Evolutionary conservation across 2,113 vertebrate species (phyloP), one percentile per base, ranked within the genome.

Genomic region (Orientallactaga bullata): DNA sequence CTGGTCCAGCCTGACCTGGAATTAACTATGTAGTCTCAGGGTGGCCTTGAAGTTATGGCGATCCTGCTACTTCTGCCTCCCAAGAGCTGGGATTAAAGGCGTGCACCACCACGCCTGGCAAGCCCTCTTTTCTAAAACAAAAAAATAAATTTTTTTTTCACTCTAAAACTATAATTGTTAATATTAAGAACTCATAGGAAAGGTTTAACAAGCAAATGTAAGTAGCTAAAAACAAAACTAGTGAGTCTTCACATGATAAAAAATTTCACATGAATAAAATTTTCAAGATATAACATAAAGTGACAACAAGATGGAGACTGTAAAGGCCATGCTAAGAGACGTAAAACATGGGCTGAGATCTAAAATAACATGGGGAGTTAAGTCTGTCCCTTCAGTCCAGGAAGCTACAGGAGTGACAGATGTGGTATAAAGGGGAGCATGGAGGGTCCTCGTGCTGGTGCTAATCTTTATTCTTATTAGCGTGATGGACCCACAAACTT

Each of bases 141-240:
- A 69, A 77, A 35, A 39, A 12, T 74, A 90, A 58, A 66, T 23
- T 92, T 28, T 61, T 78, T 84, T 93, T 32, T 91, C 13, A 87
- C 61, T 13, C 21, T 93, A 61, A 93, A 90, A 89, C 5, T 85
- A 3, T 68, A 94, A 88, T 47, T 47, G 42, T 3, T 58, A 88
- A 88, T 81, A 61, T 72, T 61, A 95, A 88, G 20, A 79, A 79
- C 18, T 77, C 21, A 20, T 3, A 80, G 76, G 35, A 63, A 95
- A 86, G 47, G 26, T 81, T 76, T 61, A 86, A 81, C 8, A 89
- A n/a, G 24, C 88, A 28, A 79, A 30, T 72, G 47, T 28, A 92
- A 95, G 84, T 16, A 86, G 47, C 28, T 89, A 65, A 76, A 94
- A 96, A 78, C 63, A 93, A 93, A 95, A 92, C 39, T 39, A 63